Base-by-base conservation (phyloP, 2,113 vertebrate genomes). In the Crotalus horridus region DNA sequence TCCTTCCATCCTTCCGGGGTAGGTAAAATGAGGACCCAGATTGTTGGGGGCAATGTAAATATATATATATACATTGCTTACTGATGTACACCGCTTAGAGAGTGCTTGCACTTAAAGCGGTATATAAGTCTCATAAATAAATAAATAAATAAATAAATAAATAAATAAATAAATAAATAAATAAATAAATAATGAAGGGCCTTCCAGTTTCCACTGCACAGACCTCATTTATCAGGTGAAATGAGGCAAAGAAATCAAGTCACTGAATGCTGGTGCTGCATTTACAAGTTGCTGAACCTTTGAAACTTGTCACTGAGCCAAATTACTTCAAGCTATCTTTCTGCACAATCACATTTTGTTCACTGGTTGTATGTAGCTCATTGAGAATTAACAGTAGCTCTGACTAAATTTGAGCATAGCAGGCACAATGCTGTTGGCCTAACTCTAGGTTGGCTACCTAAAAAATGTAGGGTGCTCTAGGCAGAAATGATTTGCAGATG, bases 201-300 rank as follows among this genome's bases (percentile, higher is more conserved):
- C 95, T 74, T 93, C 94, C 90, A 95, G 93, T 94, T 96, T 94
- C 95, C 94, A 74, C 89, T 53, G 91, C 95, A 93, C 94, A 86
- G 90, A 29, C 1, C 93, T 96, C 96, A 97, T 97, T 97, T 96
- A 96, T 97, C 96, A 97, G 96, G 94, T 95, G 96, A 97, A 97
- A 97, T 96, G 96, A 96, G 94, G 96, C 96, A 97, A 93, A 93
- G 95, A 95, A 96, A 95, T 96, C 6, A 15, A 95, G 96, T 96
- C 96, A 96, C 88, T 9, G 23, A 94, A 89, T 94, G 95, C 95
- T 96, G 93, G 89, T 88, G 59, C 93, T 92, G 91, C 90, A 89
- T 96, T 96, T 21, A 93, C 85, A 95, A 94, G 94, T 94, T 95
- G 92, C 96, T 94, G 94, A 96, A 91, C 94, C 74, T 90, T 90